Evolutionary conservation across 2,113 vertebrate species (phyloP).

Genomic region (Rafetus swinhoei): DNA sequence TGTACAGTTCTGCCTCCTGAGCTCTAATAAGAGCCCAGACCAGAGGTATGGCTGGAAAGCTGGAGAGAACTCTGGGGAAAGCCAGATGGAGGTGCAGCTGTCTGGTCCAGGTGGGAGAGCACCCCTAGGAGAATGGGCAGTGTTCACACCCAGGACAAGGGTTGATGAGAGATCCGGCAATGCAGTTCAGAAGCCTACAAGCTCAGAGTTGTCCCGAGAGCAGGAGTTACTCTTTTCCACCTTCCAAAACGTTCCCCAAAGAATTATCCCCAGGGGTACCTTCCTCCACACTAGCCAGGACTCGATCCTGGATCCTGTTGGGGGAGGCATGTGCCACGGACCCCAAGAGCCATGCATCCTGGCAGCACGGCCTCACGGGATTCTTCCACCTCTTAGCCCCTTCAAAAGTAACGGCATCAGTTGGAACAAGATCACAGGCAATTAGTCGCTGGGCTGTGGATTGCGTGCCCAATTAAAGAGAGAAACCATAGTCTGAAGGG

Average conservation of each 20-base stretch:
- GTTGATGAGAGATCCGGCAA: rapidly evolving
- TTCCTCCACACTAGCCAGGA: neutral
- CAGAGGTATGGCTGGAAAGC: neutral
- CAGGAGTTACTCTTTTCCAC: rapidly evolving
- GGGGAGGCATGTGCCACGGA: rapidly evolving
- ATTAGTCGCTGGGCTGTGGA: neutral
- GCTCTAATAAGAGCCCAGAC: neutral
- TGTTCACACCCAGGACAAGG: neutral
- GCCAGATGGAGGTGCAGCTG: neutral
- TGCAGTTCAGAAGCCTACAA: rapidly evolving
- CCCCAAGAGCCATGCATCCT: neutral
- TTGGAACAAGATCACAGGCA: neutral
- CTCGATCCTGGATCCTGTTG: neutral
- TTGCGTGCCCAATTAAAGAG: rapidly evolving
- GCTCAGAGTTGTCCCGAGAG: rapidly evolving
- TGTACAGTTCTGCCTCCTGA: neutral
- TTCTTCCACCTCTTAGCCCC: constrained; percentile 1
- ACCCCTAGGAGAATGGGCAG: neutral
- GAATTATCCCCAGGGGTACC: neutral
- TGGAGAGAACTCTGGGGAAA: neutral
- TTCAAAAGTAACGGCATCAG: neutral
- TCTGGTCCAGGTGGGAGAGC: neutral
- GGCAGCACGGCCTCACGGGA: neutral
- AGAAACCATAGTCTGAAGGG: neutral
- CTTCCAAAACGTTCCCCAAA: neutral